phyloP scores from a whole-genome alignment of 2,888 invertebrate genomes.

The Philereme vetulata region DNA sequence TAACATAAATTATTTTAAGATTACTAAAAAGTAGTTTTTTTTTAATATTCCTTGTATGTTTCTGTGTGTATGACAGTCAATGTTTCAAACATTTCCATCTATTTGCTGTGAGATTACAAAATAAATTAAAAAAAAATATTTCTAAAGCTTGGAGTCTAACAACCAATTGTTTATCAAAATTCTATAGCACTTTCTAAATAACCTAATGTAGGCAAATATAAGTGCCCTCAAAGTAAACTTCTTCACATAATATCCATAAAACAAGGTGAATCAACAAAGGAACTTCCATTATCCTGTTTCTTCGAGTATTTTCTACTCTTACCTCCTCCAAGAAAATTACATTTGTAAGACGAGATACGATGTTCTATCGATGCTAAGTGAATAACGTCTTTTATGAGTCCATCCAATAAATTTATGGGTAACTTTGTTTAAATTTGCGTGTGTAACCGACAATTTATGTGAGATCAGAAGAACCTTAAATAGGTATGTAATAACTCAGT shows the following conservation, averaged over 20 bases:
- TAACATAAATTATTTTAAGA: background rate
- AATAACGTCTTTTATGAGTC: constrained; percentile 39
- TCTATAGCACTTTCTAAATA: constrained; percentile 4
- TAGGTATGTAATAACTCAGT: background rate
- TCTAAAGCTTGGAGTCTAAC: background rate
- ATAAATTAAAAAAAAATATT: no score
- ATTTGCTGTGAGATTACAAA: no score
- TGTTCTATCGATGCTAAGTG: constrained; percentile 47
- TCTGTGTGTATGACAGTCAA: no score
- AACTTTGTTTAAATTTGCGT: constrained; percentile 32
- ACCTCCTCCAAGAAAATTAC: constrained; percentile 53
- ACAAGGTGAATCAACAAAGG: constrained; percentile 53
- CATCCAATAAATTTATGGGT: constrained; percentile 36
- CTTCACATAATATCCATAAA: constrained; percentile 53
- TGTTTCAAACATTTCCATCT: no score
- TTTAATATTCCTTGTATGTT: no score
- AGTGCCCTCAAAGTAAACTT: constrained; percentile 40
- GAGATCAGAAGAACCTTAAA: constrained; percentile 2
- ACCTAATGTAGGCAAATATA: constrained; percentile 30
- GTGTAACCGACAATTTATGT: constrained; percentile 12
- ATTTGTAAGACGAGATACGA: constrained; percentile 52
- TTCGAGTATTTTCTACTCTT: constrained; percentile 53
- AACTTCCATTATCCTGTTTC: constrained; percentile 60
- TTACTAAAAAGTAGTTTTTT: no score
- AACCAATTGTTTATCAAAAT: constrained; percentile 6